Percentiles rank a stretch among this genome's conserved stretches.
Evolutionary conservation across 1,140 invertebrate genomes (phyloP).

Genomic region (Halictus rubicundus): DNA sequence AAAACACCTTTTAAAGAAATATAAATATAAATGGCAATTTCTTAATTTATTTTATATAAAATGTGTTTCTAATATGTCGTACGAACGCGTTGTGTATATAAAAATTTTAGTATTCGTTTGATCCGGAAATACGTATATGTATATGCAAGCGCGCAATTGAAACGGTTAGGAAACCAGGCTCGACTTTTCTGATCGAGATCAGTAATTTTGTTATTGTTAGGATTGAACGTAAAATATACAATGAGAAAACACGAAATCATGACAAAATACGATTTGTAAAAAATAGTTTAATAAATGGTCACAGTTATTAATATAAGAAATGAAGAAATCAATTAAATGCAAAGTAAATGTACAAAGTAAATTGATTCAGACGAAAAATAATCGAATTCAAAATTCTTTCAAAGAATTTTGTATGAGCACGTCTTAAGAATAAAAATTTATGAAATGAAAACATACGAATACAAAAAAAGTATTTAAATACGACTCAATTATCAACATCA

Average conservation of each 20-base stretch:
- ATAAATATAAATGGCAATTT: conserved; percentile 14
- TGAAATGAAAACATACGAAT: conserved; percentile 47
- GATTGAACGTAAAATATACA: not conserved
- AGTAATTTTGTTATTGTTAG: too few relatives aligned
- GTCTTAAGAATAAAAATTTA: conserved; percentile 47
- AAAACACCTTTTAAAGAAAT: conserved; percentile 2
- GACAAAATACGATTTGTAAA: conserved; percentile 8
- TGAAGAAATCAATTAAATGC: not conserved
- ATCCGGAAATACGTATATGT: not conserved
- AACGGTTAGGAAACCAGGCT: not conserved
- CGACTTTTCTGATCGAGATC: too few relatives aligned
- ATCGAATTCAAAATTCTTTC: conserved; percentile 54
- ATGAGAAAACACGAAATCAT: not conserved
- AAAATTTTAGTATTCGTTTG: not conserved
- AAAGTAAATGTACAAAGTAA: conserved; percentile 11
- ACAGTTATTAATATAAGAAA: not conserved
- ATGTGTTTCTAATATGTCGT: not conserved
- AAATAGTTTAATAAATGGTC: not conserved
- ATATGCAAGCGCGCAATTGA: not conserved
- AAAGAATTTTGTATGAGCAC: conserved; percentile 15
- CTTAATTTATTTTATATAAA: conserved; percentile 29
- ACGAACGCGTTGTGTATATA: not conserved
- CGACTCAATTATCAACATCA: conserved; percentile 26
- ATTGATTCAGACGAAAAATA: conserved; percentile 44
- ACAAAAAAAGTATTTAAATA: conserved; percentile 57